These are phyloP conservation scores for Willowsia nigromaculata DNA, from an alignment of 2,888 invertebrate species.

Conservation along the genomic window DNA sequence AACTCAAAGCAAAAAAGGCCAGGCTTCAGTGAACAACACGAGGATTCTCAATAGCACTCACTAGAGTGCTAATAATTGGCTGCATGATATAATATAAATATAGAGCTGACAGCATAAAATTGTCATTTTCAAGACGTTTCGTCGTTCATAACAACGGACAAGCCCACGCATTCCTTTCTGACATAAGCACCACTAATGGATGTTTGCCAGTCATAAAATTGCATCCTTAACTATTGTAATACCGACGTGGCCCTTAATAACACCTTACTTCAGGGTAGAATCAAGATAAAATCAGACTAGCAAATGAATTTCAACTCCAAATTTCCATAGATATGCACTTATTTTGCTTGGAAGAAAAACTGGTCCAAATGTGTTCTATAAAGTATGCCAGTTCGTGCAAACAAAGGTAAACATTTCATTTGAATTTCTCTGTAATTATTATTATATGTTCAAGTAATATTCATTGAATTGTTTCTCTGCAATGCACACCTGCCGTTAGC, in stretches of 20 bases:
- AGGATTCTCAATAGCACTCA: no score
- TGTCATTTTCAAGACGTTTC: constrained; percentile 15
- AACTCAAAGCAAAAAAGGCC: no score
- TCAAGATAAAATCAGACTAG: background rate
- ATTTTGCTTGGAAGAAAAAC: background rate
- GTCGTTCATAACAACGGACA: constrained; percentile 16
- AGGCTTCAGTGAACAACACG: no score
- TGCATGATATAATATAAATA: background rate
- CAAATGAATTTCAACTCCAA: background rate
- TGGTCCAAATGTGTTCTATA: background rate
- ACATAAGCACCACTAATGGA: background rate
- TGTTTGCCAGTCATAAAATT: background rate
- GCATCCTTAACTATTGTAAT: background rate
- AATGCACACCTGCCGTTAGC: background rate
- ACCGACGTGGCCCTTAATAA: background rate
- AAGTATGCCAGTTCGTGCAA: background rate
- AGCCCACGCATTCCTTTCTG: background rate
- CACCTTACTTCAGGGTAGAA: background rate
- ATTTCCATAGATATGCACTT: background rate
- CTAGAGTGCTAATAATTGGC: no score
- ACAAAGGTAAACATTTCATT: background rate
- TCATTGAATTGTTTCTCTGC: background rate
- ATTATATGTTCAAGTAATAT: background rate
- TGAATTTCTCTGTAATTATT: background rate
- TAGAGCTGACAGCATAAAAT: background rate